Evolutionary conservation across 2,888 invertebrate genomes (phyloP).

Genomic region (Ornithoptera alexandrae): DNA sequence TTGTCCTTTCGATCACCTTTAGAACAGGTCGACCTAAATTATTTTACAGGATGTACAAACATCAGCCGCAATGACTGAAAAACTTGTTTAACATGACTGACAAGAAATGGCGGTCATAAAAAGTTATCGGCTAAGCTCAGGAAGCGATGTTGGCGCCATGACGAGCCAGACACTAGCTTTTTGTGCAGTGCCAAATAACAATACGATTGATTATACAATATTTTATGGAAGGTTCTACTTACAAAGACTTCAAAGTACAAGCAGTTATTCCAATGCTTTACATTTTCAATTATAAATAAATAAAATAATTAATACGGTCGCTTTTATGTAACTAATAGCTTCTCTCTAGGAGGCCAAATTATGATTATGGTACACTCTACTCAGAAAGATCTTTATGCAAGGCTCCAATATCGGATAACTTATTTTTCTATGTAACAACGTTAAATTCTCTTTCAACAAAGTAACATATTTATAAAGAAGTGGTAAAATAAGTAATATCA

Average conservation of each 20-base stretch:
- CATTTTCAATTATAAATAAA: background rate
- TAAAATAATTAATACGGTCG: background rate
- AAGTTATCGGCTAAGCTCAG: slow-evolving; percentile 41
- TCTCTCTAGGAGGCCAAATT: background rate
- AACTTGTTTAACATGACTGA: slow-evolving; percentile 37
- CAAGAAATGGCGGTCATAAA: slow-evolving; percentile 40
- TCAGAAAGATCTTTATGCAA: no score
- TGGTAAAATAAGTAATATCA: no score
- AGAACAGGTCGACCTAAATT: background rate
- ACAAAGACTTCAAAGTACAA: background rate
- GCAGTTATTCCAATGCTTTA: background rate
- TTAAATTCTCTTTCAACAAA: no score
- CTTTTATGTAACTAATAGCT: background rate
- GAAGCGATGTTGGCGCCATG: slow-evolving; percentile 39
- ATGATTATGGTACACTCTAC: no score
- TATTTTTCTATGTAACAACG: no score
- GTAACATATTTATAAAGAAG: no score
- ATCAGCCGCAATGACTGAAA: slow-evolving; percentile 32
- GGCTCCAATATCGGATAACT: no score
- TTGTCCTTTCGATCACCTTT: slow-evolving; percentile 6
- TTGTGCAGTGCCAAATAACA: slow-evolving; percentile 14
- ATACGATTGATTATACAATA: background rate
- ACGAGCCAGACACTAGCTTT: slow-evolving; percentile 19
- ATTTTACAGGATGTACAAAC: slow-evolving; percentile 2
- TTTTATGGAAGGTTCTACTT: background rate